Evolutionary conservation across 2,113 vertebrate genomes (phyloP).

Genomic region (Atlantisia rogersi): DNA sequence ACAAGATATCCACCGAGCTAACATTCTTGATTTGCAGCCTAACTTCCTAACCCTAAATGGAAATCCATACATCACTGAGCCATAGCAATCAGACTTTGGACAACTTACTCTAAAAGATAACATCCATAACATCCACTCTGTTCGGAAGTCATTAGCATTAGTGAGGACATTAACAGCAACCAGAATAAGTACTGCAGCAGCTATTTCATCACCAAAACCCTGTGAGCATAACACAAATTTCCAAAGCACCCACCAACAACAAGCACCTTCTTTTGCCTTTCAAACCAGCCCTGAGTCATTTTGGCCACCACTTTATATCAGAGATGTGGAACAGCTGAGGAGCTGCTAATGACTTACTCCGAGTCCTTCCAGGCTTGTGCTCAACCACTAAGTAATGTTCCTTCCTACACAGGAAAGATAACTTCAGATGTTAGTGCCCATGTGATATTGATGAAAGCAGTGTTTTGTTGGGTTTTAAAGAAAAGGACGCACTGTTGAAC

Average conservation of each 20-base stretch:
- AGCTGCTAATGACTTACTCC: background rate
- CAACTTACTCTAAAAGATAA: constrained; percentile 5
- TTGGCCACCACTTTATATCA: background rate
- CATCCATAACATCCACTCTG: background rate
- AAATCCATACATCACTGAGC: constrained; percentile 33
- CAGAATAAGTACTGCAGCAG: background rate
- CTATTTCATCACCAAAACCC: background rate
- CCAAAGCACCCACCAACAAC: background rate
- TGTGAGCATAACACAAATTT: background rate
- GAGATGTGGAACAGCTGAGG: background rate
- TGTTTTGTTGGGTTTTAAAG: background rate
- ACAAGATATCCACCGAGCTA: background rate
- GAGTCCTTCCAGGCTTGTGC: constrained; percentile 2
- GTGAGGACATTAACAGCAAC: background rate
- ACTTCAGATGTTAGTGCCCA: background rate
- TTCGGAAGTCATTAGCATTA: background rate
- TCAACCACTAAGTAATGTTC: background rate
- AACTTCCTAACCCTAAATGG: constrained; percentile 6
- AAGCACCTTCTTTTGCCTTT: background rate
- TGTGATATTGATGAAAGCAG: background rate
- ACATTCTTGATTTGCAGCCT: constrained; percentile 34
- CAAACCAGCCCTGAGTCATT: constrained; percentile 35
- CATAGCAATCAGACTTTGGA: constrained; percentile 5
- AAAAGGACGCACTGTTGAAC: background rate
- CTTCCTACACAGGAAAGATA: background rate